Evolutionary conservation across 2,888 invertebrate genomes (phyloP), one percentile per base, ranked within the genome.

Genomic region (Coenonympha arcania): DNA sequence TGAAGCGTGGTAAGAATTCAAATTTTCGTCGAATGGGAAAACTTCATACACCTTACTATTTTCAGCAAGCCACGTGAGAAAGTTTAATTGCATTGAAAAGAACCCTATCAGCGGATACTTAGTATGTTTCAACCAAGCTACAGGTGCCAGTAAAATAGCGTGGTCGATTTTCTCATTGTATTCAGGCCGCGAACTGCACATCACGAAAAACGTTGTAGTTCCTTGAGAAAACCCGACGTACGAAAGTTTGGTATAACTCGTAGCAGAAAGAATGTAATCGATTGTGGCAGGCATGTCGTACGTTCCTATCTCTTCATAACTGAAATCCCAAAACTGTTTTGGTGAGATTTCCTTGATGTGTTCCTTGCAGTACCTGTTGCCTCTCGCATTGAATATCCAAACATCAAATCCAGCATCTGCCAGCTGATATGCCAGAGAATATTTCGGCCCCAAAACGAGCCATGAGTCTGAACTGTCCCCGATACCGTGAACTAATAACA

Each of bases 201-300:
- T 69, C 0, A 81, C 73, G 26, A 82, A 66, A 57, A 84, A 82
- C 37, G 73, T 66, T 1, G 81, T 81, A 1, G 79, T 78, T 48
- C 84, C 83, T 68, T 83, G 82, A 18, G 84, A 84, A 64, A 76
- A 84, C 51, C 81, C 84, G 34, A 84, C 62, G 54, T 82, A 84
- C n/a, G 72, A 72, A 28, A 84, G 54, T 60, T 73, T 70, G 26
- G 57, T 41, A 24, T 60, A 60, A 9, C 59, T 60, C 24, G 76
- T 81, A 22, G 52, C 58, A 5, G 59, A 56, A 3, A 79, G 61
- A 55, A 84, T 72, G 50, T 77, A 72, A 62, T 84, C 80, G 46
- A 84, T 71, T 26, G 71, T 69, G 2, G 79, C 75, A 9, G 83
- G 77, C 52, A 84, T 54, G 61, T 84, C 84, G 49, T 69, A 58